Base-by-base conservation (phyloP, 30 jellyfish, hydroid and myxozoan genomes). In the Hydractinia echinata region DNA sequence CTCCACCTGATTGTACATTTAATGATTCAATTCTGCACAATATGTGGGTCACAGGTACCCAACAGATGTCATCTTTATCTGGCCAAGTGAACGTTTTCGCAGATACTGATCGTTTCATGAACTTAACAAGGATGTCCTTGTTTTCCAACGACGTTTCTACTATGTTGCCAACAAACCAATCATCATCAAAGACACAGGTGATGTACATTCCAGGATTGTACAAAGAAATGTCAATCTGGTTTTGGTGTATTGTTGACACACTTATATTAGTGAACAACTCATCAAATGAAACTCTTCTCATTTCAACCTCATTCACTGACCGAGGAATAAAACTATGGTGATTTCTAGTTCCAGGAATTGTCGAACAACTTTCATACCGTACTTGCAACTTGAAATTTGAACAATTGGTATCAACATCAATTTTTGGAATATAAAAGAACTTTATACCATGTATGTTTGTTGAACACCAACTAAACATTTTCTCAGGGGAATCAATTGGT, bases 341-440 rank as follows among this genome's bases (percentile, higher is more conserved):
- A 44, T 54, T 72, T 73, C 77, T 53, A 55, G 87, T 73, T 39
- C 91, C 88, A 55, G 91, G 87, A n/a, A 83, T 58, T 51, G 82
- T 83, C 50, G 81, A 54, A 48, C 68, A 72, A 30, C 64, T 20
- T 30, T 68, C 80, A 56, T 71, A 71, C 61, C 82, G 77, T 76
- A 62, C 79, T 66, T 72, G 55, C 88, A 73, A 51, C 49, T 83
- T 69, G 74, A 73, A 53, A 30, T 54, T 13, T 73, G 52, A 53
- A 15, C 49, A 11, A 54, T 49, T 61, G 48, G 51, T 16, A 15
- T 54, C 50, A 21, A 72, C 66, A 55, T 53, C 77, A 55, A 66
- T 80, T 72, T 64, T 58, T 60, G 77, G 20, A 16, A 64, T 81
- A 73, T n/a, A 69, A 51, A 71, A 70, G 16, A 82, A 82, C 20